Conservation (phyloP, 2,888 invertebrate species). For the Drosophila monieri region DNA sequence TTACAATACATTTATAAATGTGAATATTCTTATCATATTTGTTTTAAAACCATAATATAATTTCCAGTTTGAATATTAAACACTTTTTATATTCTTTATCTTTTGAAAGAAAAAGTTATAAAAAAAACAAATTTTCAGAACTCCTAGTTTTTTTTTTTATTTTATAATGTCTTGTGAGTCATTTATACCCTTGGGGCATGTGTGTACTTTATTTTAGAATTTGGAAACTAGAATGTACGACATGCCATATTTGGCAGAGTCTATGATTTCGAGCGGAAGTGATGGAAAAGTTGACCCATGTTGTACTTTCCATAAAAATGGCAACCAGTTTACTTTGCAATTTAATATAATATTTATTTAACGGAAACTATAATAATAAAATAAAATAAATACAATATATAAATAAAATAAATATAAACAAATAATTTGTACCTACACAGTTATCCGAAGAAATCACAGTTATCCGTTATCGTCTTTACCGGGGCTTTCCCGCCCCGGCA, state of each 20-base stretch:
- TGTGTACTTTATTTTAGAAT: neutral
- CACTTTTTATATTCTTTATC: neutral
- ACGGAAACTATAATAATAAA: too few species aligned
- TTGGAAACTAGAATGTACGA: conserved; percentile 36
- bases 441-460: too few species aligned
- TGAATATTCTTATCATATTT: too few species aligned
- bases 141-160: neutral
- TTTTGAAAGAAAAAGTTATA: neutral
- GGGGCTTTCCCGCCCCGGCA: too few species aligned
- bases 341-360: neutral
- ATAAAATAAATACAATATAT: too few species aligned
- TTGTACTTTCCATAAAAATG: conserved; percentile 33
- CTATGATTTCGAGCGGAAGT: conserved; percentile 54
- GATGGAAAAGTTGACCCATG: conserved; percentile 35
- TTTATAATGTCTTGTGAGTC: neutral
- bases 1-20: neutral
- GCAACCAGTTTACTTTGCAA: conserved; percentile 50
- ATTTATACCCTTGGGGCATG: neutral
- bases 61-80: too few species aligned
- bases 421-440: too few species aligned
- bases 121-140: neutral
- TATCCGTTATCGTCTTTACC: too few species aligned
- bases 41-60: too few species aligned
- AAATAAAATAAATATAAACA: too few species aligned
- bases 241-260: conserved; percentile 18